Percentiles rank a stretch among this genome's conserved stretches.
phyloP scores from a whole-genome alignment of 2,113 vertebrate genomes.

The Festucalex cinctus region DNA sequence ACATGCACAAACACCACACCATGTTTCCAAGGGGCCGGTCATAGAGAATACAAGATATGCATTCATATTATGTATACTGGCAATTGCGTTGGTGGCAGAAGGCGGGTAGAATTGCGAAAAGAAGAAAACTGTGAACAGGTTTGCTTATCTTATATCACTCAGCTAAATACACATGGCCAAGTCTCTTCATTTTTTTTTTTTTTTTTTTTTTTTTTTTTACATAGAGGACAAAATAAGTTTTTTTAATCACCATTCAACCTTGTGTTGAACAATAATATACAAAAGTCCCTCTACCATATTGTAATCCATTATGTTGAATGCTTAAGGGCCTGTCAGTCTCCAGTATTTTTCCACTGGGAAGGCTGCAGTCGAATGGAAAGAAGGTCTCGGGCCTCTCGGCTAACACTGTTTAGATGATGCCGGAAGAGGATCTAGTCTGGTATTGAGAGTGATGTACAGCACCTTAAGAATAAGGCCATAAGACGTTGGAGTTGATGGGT shows the following conservation, averaged over 20 bases:
- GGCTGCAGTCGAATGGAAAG: constrained; percentile 8
- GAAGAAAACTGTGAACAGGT: constrained; percentile 13
- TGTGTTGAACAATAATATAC: constrained; percentile 35
- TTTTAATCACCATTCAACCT: constrained; percentile 30
- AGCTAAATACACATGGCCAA: constrained; percentile 6
- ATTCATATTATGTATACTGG: constrained; percentile 14
- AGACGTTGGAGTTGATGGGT: constrained; percentile 17
- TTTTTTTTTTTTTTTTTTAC: constrained; percentile 12
- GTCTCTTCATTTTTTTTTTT: constrained; percentile 12
- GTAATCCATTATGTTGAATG: constrained; percentile 30
- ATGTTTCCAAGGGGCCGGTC: constrained; percentile 27
- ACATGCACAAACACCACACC: constrained; percentile 67
- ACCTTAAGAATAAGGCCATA: constrained; percentile 53
- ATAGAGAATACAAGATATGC: constrained; percentile 32
- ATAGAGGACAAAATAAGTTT: constrained; percentile 59
- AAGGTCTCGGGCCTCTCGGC: no score
- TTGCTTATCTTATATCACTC: constrained; percentile 34
- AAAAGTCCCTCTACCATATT: constrained; percentile 41
- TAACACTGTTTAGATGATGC: not conserved
- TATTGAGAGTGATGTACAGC: constrained; percentile 45
- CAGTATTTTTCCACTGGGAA: constrained; percentile 24
- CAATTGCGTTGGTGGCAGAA: not conserved
- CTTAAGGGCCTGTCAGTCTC: constrained; percentile 15
- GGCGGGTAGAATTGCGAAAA: constrained; percentile 9
- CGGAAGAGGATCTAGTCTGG: not conserved